These are phyloP conservation scores for Meandrusa payeni DNA, from an alignment of 2,888 invertebrate genomes.

Conservation along the genomic window DNA sequence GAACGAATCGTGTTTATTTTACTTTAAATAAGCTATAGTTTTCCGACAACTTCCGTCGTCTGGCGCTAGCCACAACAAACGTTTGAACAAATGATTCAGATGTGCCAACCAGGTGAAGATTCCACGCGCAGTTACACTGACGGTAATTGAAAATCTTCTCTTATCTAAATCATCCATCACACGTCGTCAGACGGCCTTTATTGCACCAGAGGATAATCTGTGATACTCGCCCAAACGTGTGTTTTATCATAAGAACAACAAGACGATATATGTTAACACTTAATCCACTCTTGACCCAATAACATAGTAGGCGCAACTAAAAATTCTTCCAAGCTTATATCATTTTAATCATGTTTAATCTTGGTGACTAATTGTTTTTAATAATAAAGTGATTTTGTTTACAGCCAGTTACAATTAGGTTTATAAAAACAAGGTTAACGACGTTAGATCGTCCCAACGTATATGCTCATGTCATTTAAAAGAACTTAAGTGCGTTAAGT, in stretches of 20 bases:
- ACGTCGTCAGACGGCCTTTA: slow-evolving; percentile 30
- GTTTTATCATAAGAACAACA: slow-evolving; percentile 23
- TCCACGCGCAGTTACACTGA: not conserved
- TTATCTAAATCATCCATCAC: slow-evolving; percentile 43
- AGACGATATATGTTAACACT: slow-evolving; percentile 21
- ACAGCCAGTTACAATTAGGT: no score
- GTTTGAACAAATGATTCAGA: not conserved
- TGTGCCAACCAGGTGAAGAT: not conserved
- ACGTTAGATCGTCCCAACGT: no score
- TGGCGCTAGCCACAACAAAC: no score
- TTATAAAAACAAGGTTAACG: no score
- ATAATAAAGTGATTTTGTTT: not conserved
- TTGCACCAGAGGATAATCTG: slow-evolving; percentile 14
- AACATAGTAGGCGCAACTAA: not conserved
- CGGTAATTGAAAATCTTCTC: slow-evolving; percentile 30
- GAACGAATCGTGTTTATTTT: no score
- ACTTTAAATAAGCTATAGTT: no score
- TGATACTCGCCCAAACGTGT: not conserved
- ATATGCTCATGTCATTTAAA: no score
- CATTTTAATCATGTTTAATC: not conserved
- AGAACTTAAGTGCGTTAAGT: no score
- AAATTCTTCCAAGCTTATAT: slow-evolving; percentile 3
- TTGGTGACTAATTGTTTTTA: slow-evolving; percentile 5
- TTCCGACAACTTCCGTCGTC: no score
- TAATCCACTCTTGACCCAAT: slow-evolving; percentile 21